Percentiles rank a stretch among this genome's conserved stretches.
Conservation (phyloP, 2,888 invertebrate species). For the Xestoiulus laeticollis region DNA sequence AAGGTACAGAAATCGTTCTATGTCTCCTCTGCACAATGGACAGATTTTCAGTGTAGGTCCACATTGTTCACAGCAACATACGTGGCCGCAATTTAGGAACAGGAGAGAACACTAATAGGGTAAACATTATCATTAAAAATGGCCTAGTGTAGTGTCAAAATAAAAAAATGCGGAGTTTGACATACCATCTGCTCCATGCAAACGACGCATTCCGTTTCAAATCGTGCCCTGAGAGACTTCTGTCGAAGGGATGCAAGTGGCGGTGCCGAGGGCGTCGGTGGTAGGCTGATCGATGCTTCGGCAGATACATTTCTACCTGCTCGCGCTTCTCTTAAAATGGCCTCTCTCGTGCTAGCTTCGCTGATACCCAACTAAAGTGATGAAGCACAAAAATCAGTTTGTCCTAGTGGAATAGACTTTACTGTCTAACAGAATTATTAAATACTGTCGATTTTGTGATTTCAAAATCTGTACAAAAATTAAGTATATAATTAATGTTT, state of each 20-base stretch:
- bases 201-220: slow-evolving; percentile 79
- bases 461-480: no score
- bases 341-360: background rate
- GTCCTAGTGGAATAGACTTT: background rate
- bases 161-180: background rate
- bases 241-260: background rate
- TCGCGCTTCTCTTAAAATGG: slow-evolving; percentile 23
- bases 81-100: slow-evolving; percentile 87
- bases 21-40: slow-evolving; percentile 79
- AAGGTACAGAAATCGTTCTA: slow-evolving; percentile 63
- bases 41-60: slow-evolving; percentile 72
- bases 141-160: background rate
- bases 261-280: slow-evolving; percentile 57
- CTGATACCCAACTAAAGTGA: slow-evolving; percentile 40
- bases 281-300: background rate
- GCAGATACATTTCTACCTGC: slow-evolving; percentile 1
- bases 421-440: background rate
- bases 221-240: slow-evolving; percentile 43
- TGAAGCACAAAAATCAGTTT: background rate
- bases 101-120: slow-evolving; percentile 75
- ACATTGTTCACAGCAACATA: slow-evolving; percentile 81
- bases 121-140: background rate
- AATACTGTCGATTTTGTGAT: no score
- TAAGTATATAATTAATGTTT: no score
- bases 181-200: slow-evolving; percentile 78